Evolutionary conservation across 2,113 vertebrate genomes (phyloP).

Genomic region (Lasiurus cinereus): DNA sequence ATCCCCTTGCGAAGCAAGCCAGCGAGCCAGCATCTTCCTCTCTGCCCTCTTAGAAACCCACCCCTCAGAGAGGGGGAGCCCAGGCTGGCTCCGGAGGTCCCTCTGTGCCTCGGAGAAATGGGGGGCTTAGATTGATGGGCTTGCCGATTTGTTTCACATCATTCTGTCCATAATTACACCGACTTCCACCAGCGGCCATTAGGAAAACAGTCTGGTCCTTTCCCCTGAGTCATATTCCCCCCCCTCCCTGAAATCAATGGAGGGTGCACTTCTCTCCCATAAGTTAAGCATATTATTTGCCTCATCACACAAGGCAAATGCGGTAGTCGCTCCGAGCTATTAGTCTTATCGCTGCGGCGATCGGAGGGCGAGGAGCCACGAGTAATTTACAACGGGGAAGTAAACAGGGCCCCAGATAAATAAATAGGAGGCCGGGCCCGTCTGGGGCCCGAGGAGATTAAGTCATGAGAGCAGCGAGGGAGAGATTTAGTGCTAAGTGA

Average conservation of each 20-base stretch:
- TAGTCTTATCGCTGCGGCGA: constrained; percentile 77
- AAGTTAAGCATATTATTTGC: constrained; percentile 82
- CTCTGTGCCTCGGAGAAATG: constrained; percentile 53
- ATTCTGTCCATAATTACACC: constrained; percentile 80
- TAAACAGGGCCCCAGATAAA: constrained; percentile 81
- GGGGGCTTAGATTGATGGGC: constrained; percentile 71
- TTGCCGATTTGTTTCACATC: constrained; percentile 78
- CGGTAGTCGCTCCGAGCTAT: constrained; percentile 70
- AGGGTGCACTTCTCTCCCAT: constrained; percentile 77
- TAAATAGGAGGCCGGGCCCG: constrained; percentile 74
- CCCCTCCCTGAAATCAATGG: constrained; percentile 79
- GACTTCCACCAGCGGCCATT: constrained; percentile 74
- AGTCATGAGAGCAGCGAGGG: constrained; percentile 79
- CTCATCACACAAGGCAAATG: constrained; percentile 82
- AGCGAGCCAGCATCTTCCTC: not conserved
- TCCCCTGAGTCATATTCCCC: constrained; percentile 73
- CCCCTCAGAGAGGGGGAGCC: not conserved
- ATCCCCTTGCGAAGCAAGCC: not conserved
- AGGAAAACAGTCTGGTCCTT: constrained; percentile 79
- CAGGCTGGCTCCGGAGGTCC: not conserved
- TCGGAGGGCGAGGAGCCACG: constrained; percentile 79
- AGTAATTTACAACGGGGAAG: constrained; percentile 81
- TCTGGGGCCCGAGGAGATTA: constrained; percentile 76
- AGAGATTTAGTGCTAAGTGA: constrained; percentile 82
- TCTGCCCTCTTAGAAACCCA: not conserved